Evolutionary conservation across 2,113 vertebrate genomes (phyloP).

Genomic region (Tenebrosternarchus preto): DNA sequence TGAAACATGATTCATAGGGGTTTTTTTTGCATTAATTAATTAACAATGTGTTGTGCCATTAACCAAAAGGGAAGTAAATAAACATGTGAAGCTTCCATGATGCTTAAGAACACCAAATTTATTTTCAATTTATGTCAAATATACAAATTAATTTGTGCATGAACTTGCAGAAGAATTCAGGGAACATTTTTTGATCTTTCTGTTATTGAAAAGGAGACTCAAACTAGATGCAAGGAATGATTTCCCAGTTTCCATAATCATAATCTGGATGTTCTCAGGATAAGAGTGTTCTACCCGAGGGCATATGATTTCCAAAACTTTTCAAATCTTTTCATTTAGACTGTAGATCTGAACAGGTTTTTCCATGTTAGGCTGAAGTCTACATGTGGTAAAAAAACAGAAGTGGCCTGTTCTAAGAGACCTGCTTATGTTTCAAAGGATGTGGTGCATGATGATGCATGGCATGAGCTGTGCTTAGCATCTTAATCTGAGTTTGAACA

Average conservation of each 20-base stretch:
- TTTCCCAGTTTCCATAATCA: slow-evolving; percentile 28
- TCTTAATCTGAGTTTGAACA: too few species aligned
- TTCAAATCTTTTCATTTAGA: slow-evolving; percentile 18
- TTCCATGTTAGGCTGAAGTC: slow-evolving; percentile 20
- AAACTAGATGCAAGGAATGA: slow-evolving; percentile 32
- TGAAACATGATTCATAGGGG: neutral
- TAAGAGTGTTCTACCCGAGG: slow-evolving; percentile 36
- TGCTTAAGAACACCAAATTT: neutral
- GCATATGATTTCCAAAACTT: slow-evolving; percentile 30
- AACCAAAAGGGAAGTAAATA: neutral
- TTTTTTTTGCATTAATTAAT: neutral
- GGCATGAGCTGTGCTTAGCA: too few species aligned
- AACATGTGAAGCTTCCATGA: neutral
- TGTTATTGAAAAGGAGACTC: neutral
- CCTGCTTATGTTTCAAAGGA: neutral
- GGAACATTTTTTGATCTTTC: neutral
- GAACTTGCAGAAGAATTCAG: too few species aligned
- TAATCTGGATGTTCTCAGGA: slow-evolving; percentile 35
- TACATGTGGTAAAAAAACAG: neutral
- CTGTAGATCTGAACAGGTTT: slow-evolving; percentile 24
- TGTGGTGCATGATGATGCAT: neutral
- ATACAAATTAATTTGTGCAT: too few species aligned
- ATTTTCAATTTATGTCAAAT: too few species aligned
- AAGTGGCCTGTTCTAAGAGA: neutral
- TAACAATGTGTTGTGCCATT: neutral